These are phyloP conservation scores for Crotophaga sulcirostris DNA, from an alignment of 2,113 vertebrate species.

Conservation along the genomic window DNA sequence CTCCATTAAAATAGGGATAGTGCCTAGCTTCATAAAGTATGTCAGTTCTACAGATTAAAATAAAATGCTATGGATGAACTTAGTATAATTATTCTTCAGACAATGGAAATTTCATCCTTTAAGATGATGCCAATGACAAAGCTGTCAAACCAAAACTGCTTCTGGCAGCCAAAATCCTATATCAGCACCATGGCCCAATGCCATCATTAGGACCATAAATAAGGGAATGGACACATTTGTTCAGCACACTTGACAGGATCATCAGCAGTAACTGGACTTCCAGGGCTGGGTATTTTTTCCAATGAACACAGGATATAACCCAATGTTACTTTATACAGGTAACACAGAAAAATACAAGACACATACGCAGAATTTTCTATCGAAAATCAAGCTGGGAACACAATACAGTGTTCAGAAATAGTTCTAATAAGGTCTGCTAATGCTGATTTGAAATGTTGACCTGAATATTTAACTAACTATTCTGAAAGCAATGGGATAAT, in stretches of 20 bases:
- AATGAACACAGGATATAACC: neutral
- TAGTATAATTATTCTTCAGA: neutral
- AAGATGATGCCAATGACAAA: constrained; percentile 25
- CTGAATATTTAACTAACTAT: neutral
- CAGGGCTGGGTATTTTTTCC: neutral
- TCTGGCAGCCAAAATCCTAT: constrained; percentile 20
- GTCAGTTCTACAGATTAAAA: constrained; percentile 19
- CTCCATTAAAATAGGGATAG: constrained; percentile 8
- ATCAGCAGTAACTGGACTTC: neutral
- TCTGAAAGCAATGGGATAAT: neutral
- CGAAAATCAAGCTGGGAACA: neutral
- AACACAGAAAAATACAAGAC: neutral
- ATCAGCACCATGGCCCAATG: neutral
- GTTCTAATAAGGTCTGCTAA: neutral
- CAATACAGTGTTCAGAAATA: neutral
- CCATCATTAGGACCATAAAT: neutral
- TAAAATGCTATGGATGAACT: constrained; percentile 13
- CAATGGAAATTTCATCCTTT: constrained; percentile 20
- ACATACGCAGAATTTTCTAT: neutral
- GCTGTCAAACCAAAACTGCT: constrained; percentile 21
- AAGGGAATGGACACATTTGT: neutral
- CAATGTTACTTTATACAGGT: neutral
- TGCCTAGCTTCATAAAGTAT: constrained; percentile 18
- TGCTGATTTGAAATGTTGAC: neutral
- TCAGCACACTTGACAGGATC: neutral